A percentile compares a stretch with the other conserved stretches of the same genome.
phyloP scores from a whole-genome alignment of 1,140 invertebrate species.

The Euschistus heros region DNA sequence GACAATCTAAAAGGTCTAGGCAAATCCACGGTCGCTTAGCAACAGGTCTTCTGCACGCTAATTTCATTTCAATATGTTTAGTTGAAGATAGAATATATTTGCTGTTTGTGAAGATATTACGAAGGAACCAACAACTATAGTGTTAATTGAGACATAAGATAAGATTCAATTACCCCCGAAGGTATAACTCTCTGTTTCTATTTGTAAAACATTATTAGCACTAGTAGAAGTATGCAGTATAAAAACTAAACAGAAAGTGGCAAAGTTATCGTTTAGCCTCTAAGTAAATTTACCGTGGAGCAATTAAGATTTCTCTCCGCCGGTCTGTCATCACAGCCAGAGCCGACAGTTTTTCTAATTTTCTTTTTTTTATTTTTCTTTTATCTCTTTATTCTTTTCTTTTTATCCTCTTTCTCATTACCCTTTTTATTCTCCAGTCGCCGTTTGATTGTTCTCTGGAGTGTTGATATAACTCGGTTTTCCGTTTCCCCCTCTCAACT shows the following conservation, averaged over 20 bases:
- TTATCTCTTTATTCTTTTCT: not conserved
- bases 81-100: too few species aligned
- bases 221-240: constrained; percentile 2
- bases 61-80: too few species aligned
- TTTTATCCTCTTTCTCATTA: not conserved
- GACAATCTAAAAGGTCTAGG: too few species aligned
- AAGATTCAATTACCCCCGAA: not conserved
- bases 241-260: not conserved
- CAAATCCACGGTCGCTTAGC: too few species aligned
- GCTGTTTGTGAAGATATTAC: too few species aligned
- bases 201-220: not conserved
- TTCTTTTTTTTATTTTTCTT: not conserved
- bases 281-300: constrained; percentile 9
- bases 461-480: constrained; percentile 25
- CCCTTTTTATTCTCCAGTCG: constrained; percentile 23
- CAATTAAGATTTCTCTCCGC: not conserved
- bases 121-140: not conserved
- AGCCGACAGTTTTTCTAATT: not conserved
- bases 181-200: not conserved
- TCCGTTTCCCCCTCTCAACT: constrained; percentile 28
- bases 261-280: constrained; percentile 4
- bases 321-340: not conserved
- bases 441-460: constrained; percentile 10
- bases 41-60: too few species aligned
- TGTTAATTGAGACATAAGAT: not conserved